Conservation (phyloP, 2,797 vertebrate genomes). For the Leucoraja ocellata region DNA sequence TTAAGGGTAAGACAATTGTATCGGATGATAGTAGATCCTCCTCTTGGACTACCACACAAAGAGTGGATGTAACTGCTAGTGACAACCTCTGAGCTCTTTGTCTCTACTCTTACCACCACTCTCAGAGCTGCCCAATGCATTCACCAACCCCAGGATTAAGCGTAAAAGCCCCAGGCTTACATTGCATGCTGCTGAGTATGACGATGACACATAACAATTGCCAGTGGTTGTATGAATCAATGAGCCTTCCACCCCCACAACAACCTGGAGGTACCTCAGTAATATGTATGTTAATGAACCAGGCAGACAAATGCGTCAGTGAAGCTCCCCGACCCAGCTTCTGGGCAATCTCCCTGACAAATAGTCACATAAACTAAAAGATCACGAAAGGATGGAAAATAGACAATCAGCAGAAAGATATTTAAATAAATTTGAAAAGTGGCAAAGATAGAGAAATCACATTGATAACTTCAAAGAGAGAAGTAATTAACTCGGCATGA, state of each 20-base stretch:
- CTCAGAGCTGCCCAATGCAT: not conserved
- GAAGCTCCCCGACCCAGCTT: not conserved
- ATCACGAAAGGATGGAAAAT: too few species aligned
- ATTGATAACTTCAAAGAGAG: not conserved
- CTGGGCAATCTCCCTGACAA: not conserved
- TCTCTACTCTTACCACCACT: not conserved
- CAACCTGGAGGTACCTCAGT: not conserved
- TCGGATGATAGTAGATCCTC: too few species aligned
- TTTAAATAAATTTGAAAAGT: not conserved
- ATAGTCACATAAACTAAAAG: not conserved
- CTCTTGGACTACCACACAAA: too few species aligned
- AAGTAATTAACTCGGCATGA: not conserved
- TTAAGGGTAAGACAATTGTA: too few species aligned
- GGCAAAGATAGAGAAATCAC: not conserved
- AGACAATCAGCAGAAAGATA: not conserved
- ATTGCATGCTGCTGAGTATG: not conserved
- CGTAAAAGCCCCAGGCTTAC: not conserved
- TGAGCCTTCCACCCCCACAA: slow-evolving; percentile 9
- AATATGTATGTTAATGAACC: slow-evolving; percentile 29
- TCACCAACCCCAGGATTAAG: not conserved
- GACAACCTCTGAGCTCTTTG: not conserved
- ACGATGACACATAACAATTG: not conserved
- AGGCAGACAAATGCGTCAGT: not conserved
- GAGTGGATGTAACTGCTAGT: not conserved
- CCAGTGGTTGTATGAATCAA: not conserved